A percentile compares a stretch with the other conserved stretches of the same genome.
Conservation (phyloP, 2,888 invertebrate genomes). For the Phorcus lineatus region DNA sequence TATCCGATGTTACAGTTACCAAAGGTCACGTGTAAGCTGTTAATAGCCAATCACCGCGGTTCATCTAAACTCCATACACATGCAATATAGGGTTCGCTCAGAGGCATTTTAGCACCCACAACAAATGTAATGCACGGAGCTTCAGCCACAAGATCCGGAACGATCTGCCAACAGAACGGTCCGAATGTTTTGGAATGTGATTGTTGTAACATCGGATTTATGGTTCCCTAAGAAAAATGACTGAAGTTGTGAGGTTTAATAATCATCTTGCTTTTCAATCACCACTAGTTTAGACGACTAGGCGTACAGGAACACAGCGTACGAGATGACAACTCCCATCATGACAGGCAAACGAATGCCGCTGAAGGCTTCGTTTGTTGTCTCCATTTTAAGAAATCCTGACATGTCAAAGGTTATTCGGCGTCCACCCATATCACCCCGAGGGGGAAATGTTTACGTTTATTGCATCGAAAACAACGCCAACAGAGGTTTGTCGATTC, state of each 20-base stretch:
- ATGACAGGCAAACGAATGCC: constrained; percentile 13
- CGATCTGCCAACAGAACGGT: not conserved
- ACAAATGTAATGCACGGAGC: too few relatives aligned
- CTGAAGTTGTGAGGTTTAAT: too few relatives aligned
- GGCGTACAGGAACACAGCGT: not conserved
- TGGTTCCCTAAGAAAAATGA: too few relatives aligned
- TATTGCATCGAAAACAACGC: not conserved
- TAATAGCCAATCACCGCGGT: too few relatives aligned
- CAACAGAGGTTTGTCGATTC: not conserved
- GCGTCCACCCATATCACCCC: not conserved
- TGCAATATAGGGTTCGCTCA: too few relatives aligned
- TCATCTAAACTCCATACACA: too few relatives aligned
- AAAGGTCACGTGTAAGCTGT: too few relatives aligned
- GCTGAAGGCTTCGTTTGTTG: constrained; percentile 8
- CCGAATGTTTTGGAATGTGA: not conserved
- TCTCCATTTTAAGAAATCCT: constrained; percentile 5
- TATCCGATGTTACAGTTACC: not conserved
- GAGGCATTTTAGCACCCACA: too few relatives aligned
- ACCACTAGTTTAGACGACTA: too few relatives aligned
- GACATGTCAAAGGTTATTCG: constrained; percentile 21
- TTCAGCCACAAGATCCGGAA: not conserved
- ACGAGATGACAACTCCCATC: constrained; percentile 3
- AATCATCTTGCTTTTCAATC: too few relatives aligned
- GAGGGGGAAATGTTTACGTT: constrained; percentile 2
- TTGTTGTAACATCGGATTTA: not conserved